phyloP scores from a whole-genome alignment of 2,113 vertebrate species.

The Cinclus mexicanus region DNA sequence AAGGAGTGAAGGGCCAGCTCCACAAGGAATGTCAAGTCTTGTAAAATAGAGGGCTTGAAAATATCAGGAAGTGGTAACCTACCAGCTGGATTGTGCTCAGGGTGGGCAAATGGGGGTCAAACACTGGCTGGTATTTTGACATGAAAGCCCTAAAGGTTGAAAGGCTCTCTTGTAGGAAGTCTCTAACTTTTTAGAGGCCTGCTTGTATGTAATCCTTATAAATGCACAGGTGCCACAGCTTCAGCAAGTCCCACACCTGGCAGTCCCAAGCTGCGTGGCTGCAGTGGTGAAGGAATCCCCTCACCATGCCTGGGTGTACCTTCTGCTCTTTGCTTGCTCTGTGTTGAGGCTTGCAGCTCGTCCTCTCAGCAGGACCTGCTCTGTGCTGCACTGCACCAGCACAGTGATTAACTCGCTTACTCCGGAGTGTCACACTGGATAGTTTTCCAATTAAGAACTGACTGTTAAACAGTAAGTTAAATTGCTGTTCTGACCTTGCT shows the following conservation, averaged over 20 bases:
- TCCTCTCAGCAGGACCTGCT: neutral
- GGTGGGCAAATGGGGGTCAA: neutral
- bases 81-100: neutral
- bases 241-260: neutral
- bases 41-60: neutral
- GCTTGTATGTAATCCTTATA: neutral
- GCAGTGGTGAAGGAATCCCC: neutral
- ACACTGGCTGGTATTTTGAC: neutral
- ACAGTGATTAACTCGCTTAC: neutral
- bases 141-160: neutral
- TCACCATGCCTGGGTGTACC: neutral
- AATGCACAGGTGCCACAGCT: neutral
- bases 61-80: neutral
- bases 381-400: fast-evolving
- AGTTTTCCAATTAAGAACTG: neutral
- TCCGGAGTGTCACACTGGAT: neutral
- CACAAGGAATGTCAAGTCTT: neutral
- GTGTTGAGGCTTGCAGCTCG: neutral
- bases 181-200: neutral
- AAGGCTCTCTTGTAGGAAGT: neutral
- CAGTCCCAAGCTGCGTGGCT: neutral
- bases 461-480: neutral
- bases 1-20: neutral
- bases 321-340: neutral
- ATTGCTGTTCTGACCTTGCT: neutral